These are phyloP conservation scores for Panulirus ornatus DNA, from an alignment of 1,140 invertebrate species.

Conservation along the genomic window DNA sequence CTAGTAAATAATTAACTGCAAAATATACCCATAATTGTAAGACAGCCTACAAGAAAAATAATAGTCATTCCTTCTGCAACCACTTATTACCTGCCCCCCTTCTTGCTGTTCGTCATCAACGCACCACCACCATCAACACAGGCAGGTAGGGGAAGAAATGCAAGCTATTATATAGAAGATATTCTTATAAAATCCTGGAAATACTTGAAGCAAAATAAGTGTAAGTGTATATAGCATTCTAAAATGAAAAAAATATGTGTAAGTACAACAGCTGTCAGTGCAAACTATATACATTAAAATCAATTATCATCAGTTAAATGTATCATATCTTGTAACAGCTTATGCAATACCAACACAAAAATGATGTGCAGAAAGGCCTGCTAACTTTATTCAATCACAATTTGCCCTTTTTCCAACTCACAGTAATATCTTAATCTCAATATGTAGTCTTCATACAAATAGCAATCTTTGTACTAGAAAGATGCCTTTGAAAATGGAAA, in stretches of 20 bases:
- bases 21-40: not conserved
- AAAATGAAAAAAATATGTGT: not conserved
- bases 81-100: constrained; percentile 65
- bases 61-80: constrained; percentile 13
- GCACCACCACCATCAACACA: constrained; percentile 65
- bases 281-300: too few relatives aligned
- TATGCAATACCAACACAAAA: not conserved
- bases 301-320: too few relatives aligned
- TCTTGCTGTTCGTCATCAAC: constrained; percentile 64
- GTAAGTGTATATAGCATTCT: not conserved
- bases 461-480: too few relatives aligned
- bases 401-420: not conserved
- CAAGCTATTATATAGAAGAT: constrained; percentile 34
- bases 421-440: too few relatives aligned
- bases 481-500: too few relatives aligned
- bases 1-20: not conserved
- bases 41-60: not conserved
- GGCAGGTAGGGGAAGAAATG: constrained; percentile 54
- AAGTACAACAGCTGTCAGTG: not conserved
- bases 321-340: not conserved
- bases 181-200: not conserved
- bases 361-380: not conserved
- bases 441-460: too few relatives aligned
- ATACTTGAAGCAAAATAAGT: not conserved
- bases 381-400: not conserved